Evolutionary conservation across 2,888 invertebrate genomes (phyloP), one percentile per base, ranked within the genome.

Genomic region (Branchipolynoe longqiensis): DNA sequence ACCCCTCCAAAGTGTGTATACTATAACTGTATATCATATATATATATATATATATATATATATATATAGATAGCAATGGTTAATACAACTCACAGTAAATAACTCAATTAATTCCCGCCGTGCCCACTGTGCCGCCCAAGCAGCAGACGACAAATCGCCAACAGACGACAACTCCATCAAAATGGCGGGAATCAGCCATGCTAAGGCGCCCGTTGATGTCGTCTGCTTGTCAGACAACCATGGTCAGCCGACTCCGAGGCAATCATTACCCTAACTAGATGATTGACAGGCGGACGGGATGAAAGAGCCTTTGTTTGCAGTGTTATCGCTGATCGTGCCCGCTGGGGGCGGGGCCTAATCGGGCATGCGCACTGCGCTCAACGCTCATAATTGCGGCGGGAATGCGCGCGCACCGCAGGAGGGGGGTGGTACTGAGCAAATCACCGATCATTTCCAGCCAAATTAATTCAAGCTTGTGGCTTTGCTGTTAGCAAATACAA

Each of bases 211-310:
- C 69, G 69, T 38, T 38, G 36, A 69, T 69, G 69, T 69, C 69
- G 69, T 12, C 31, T 33, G 36, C 69, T 69, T 69, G 69, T 69
- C 69, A 69, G 36, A 69, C 36, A 22, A 33, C 69, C 69, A 69
- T 38, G 69, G 69, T 69, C 69, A 69, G 69, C 69, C 69, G 69
- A 69, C 36, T 69, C 69, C 36, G 36, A 69, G 69, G 69, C 69
- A 69, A 69, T 69, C 69, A 69, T 69, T 69, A 69, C 69, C 69
- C 69, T 69, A 69, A 69, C 69, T 69, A 69, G 54, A 78, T 78
- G 78, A 78, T 78, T 78, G 78, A 78, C 78, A 78, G 78, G 28
- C 78, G 31, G 78, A 28, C 25, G 54, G 54, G 78, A 78, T 78
- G 78, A 78, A 78, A 78, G 78, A 33, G 28, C 54, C 78, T 78